These are phyloP conservation scores for Perognathus longimembris DNA, from an alignment of 2,113 vertebrate genomes.

Conservation along the genomic window DNA sequence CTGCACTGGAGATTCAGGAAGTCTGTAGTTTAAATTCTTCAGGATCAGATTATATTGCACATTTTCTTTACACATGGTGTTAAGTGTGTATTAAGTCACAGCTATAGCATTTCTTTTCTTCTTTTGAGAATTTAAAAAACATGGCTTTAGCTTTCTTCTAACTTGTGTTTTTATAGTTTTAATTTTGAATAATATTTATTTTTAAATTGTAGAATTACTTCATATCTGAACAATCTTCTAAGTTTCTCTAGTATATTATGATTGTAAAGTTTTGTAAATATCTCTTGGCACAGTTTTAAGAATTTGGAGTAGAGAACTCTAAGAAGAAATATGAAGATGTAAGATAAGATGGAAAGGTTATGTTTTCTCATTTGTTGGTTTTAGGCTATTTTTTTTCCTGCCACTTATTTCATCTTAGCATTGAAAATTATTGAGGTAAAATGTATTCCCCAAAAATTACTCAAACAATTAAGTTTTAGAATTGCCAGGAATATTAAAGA, in stretches of 20 bases:
- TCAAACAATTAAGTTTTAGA: constrained; percentile 2
- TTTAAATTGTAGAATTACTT: background rate
- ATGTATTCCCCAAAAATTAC: constrained; percentile 43
- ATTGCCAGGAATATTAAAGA: background rate
- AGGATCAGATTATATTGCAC: constrained; percentile 52
- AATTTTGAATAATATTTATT: constrained; percentile 29
- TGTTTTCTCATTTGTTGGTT: constrained; percentile 66
- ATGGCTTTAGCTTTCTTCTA: constrained; percentile 42
- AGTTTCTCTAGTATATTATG: constrained; percentile 22
- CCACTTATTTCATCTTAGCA: constrained; percentile 32
- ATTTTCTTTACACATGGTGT: constrained; percentile 60
- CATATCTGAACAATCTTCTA: background rate
- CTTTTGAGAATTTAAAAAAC: constrained; percentile 51
- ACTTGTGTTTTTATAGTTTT: constrained; percentile 60
- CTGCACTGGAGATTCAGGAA: constrained; percentile 46
- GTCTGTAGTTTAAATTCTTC: constrained; percentile 67
- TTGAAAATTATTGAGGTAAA: constrained; percentile 36
- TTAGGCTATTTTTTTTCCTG: background rate
- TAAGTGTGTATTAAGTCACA: constrained; percentile 50
- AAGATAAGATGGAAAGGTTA: constrained; percentile 41
- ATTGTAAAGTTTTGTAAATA: constrained; percentile 1
- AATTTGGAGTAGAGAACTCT: constrained; percentile 14
- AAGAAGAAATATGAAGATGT: background rate
- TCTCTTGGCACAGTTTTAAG: background rate
- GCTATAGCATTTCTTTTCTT: constrained; percentile 41